Evolutionary conservation across 2,797 vertebrate genomes (phyloP).

Genomic region (Halcyon smyrnensis): DNA sequence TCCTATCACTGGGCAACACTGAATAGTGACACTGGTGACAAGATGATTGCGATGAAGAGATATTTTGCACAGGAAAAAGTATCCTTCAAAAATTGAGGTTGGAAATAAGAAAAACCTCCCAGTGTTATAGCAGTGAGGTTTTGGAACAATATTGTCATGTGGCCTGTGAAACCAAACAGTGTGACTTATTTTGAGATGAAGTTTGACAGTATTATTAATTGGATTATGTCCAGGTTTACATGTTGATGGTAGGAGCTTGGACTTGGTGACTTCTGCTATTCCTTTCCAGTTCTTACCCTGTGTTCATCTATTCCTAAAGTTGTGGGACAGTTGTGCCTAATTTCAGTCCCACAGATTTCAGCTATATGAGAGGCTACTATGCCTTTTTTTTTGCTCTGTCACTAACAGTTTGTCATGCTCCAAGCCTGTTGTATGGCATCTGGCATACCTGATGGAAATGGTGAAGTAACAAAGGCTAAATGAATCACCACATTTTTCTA

Average conservation of each 20-base stretch:
- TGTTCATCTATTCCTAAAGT: not conserved
- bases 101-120: not conserved
- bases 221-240: not conserved
- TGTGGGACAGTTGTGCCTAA: not conserved
- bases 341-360: not conserved
- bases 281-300: not conserved
- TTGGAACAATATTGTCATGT: not conserved
- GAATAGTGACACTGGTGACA: not conserved
- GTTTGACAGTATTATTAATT: not conserved
- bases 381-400: not conserved
- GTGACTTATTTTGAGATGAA: not conserved
- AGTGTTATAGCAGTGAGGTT: not conserved
- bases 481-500: not conserved
- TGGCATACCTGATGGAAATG: not conserved
- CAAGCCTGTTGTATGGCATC: not conserved
- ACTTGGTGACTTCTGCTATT: not conserved
- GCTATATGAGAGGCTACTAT: not conserved
- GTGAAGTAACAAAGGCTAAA: not conserved
- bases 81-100: not conserved
- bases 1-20: not conserved
- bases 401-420: rapidly evolving
- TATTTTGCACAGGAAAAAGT: not conserved
- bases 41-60: not conserved
- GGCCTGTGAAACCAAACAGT: not conserved
- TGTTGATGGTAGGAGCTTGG: not conserved